Percentiles rank a stretch among this genome's conserved stretches.
Evolutionary conservation across 1,140 invertebrate species (phyloP).

Genomic region (Hyposmocoma kahamanoa): DNA sequence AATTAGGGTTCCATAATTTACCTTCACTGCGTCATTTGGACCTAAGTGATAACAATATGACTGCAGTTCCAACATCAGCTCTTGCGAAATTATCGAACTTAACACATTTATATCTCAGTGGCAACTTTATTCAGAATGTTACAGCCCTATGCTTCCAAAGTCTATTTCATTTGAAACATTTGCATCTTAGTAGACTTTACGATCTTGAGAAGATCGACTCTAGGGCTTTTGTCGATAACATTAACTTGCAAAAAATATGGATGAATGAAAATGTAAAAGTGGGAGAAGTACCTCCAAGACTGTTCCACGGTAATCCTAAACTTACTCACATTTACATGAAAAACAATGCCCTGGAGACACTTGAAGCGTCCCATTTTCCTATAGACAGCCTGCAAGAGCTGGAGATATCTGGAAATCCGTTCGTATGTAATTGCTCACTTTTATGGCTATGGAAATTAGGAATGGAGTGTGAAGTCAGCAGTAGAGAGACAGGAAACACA

Average conservation of each 20-base stretch:
- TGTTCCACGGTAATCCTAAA: conserved; percentile 85
- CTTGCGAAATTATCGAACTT: conserved; percentile 84
- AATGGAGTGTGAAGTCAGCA: conserved; percentile 68
- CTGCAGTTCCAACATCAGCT: conserved; percentile 82
- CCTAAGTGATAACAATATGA: conserved; percentile 88
- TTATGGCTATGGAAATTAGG: conserved; percentile 88
- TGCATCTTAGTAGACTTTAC: conserved; percentile 81
- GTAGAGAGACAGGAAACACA: conserved; percentile 45
- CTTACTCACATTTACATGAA: conserved; percentile 82
- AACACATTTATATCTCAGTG: conserved; percentile 81
- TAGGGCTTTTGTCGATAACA: conserved; percentile 87
- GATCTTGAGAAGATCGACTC: conserved; percentile 80
- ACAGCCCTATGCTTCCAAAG: conserved; percentile 85
- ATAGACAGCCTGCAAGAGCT: conserved; percentile 82
- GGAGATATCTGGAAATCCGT: conserved; percentile 85
- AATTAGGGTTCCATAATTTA: conserved; percentile 80
- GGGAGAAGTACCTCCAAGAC: conserved; percentile 78
- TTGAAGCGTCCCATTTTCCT: conserved; percentile 86
- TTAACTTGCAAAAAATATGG: conserved; percentile 84
- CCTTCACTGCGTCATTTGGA: conserved; percentile 81
- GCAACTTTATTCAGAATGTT: conserved; percentile 82
- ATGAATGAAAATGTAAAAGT: conserved; percentile 85
- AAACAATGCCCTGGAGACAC: conserved; percentile 80
- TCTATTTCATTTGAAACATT: conserved; percentile 82
- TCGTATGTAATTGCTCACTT: conserved; percentile 90